phyloP scores from a whole-genome alignment of 2,797 vertebrate species.

The Falco berigora region DNA sequence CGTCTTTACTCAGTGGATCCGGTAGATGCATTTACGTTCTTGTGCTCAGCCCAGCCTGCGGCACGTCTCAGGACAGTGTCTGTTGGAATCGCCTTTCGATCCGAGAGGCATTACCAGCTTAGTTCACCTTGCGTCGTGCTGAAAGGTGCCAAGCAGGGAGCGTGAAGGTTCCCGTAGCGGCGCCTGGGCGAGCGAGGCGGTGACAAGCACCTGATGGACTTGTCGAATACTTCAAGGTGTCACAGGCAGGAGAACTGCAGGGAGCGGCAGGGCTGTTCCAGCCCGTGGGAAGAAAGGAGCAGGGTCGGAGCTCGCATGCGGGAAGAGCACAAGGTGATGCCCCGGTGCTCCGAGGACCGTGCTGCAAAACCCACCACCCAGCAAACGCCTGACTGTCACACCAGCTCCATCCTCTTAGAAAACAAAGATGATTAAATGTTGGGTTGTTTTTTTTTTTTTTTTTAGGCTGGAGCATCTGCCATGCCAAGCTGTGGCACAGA shows the following conservation, averaged over 20 bases:
- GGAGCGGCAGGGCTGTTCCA: neutral
- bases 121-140: neutral
- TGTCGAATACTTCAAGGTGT: neutral
- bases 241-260: neutral
- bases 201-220: neutral
- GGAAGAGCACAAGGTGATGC: neutral
- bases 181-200: too few species aligned
- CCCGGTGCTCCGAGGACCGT: fast-evolving
- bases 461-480: too few species aligned
- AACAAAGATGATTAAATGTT: neutral
- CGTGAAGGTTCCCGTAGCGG: neutral
- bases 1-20: neutral
- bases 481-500: neutral
- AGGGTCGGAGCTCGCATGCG: neutral
- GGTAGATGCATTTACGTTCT: neutral
- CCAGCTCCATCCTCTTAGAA: neutral
- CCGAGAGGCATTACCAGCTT: neutral
- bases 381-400: neutral
- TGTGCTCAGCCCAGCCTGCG: neutral
- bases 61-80: neutral
- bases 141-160: neutral
- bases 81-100: neutral
- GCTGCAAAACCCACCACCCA: neutral
- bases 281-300: neutral
- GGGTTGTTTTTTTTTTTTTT: too few species aligned